Conservation (phyloP, 2,113 vertebrate species). For the Globicephala melas region DNA sequence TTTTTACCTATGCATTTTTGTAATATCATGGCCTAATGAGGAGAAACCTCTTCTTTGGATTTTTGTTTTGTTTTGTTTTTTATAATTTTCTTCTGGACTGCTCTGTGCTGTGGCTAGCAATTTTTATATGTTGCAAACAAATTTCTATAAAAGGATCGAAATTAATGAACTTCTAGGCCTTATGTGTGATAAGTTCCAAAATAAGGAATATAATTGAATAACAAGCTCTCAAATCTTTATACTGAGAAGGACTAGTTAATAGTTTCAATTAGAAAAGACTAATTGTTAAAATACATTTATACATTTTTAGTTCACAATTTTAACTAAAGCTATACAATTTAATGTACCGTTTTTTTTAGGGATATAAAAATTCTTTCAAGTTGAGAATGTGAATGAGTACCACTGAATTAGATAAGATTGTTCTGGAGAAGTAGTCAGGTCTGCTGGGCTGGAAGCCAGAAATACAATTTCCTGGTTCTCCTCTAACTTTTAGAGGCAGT, state of each 20-base stretch:
- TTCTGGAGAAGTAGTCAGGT: background rate
- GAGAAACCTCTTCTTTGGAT: background rate
- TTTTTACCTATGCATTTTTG: background rate
- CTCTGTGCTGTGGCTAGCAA: background rate
- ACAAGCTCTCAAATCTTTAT: background rate
- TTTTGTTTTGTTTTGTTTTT: background rate
- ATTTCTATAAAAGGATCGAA: background rate
- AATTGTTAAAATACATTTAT: background rate
- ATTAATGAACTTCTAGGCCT: background rate
- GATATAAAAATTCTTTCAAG: background rate
- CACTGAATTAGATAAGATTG: background rate
- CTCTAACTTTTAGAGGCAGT: background rate
- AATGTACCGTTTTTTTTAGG: background rate
- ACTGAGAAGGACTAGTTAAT: background rate
- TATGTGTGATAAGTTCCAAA: background rate
- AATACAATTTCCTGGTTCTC: background rate
- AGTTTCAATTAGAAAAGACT: background rate
- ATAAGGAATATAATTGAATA: background rate
- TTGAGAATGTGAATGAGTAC: background rate
- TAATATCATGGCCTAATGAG: background rate
- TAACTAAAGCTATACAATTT: background rate
- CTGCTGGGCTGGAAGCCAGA: background rate
- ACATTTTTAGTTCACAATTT: background rate
- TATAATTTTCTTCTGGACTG: background rate
- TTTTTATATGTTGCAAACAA: background rate